phyloP scores from a whole-genome alignment of 2,797 vertebrate genomes.

The Pseudomugil tenellus region DNA sequence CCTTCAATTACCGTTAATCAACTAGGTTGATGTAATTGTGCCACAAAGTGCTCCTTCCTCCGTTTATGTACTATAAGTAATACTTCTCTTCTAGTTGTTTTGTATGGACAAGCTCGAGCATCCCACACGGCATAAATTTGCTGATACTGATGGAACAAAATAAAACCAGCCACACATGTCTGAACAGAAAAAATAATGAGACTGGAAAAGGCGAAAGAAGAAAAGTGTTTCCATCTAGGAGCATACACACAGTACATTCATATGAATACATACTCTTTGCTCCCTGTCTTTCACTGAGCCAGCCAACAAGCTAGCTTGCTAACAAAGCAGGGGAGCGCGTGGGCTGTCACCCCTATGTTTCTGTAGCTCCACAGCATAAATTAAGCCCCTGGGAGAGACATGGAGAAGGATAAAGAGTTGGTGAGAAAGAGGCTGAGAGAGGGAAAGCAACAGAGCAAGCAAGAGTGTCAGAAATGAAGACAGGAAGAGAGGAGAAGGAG shows the following conservation, averaged over 20 bases:
- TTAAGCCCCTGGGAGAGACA: slow-evolving; percentile 76
- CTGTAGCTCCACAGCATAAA: slow-evolving; percentile 75
- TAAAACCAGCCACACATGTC: slow-evolving; percentile 11
- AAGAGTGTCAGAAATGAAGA: slow-evolving; percentile 55
- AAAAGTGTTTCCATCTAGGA: slow-evolving; percentile 36
- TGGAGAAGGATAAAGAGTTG: slow-evolving; percentile 59
- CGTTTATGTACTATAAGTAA: neutral
- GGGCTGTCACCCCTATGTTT: slow-evolving; percentile 74
- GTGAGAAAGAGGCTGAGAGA: slow-evolving; percentile 44
- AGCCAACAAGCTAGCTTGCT: slow-evolving; percentile 55
- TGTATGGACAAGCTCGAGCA: neutral
- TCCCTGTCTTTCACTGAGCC: slow-evolving; percentile 45
- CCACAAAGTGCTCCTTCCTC: neutral
- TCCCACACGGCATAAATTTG: neutral
- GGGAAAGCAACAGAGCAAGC: slow-evolving; percentile 47
- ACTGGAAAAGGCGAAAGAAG: slow-evolving; percentile 17
- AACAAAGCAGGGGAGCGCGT: slow-evolving; percentile 72
- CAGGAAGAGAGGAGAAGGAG: slow-evolving; percentile 45
- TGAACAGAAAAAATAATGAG: slow-evolving; percentile 39
- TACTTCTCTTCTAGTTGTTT: slow-evolving; percentile 12
- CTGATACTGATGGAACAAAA: slow-evolving; percentile 31
- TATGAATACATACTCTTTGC: slow-evolving; percentile 32
- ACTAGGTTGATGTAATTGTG: neutral
- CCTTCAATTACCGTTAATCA: neutral
- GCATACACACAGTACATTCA: slow-evolving; percentile 23